Evolutionary conservation across 2,888 invertebrate genomes (phyloP), one percentile per base, ranked within the genome.

Genomic region (Ditylenchus weischeri): DNA sequence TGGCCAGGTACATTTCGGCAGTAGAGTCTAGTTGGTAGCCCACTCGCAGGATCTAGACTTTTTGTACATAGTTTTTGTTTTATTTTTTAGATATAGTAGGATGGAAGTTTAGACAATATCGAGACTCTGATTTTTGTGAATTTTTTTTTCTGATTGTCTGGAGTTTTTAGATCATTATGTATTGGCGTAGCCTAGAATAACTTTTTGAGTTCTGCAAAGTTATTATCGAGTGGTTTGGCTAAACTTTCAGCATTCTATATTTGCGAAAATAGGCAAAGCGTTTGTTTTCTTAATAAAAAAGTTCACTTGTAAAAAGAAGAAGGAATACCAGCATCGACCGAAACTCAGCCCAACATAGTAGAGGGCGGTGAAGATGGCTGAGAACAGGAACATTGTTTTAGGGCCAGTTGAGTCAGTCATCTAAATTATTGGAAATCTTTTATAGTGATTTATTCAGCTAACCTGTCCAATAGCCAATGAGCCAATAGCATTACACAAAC

Each of bases 1-100:
- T 83, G 11, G 83, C 83, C 66, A 83, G 65, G 66, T 82, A 83
- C 82, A 83, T 82, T 66, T 82, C 82, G 21, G 81, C 81, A 19
- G 79, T 81, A 67, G 75, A 74, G 68, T 82, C 82, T 35, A 82
- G 72, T 64, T 82, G 82, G 69, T 80, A 83, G 21, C 80, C 83
- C 63, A 82, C 66, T 35, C 83, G 76, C 21, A 83, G 66, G 35
- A 82, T 68, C 77, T 80, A 69, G 48, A 35, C 54, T 57, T 15
- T 15, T 58, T 36, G 50, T n/a, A n/a, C n/a, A 64, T 7, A 15
- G 60, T 11, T 38, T 66, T 57, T 18, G 51, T 47, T 50, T 1
- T 19, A n/a, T n/a, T n/a, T n/a, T n/a, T n/a, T n/a, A n/a, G n/a
- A n/a, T n/a, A n/a, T n/a, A n/a, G n/a, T n/a, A n/a, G n/a, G n/a